Conservation (phyloP, 2,113 vertebrate genomes). For the Trochalopteron elliotii region DNA sequence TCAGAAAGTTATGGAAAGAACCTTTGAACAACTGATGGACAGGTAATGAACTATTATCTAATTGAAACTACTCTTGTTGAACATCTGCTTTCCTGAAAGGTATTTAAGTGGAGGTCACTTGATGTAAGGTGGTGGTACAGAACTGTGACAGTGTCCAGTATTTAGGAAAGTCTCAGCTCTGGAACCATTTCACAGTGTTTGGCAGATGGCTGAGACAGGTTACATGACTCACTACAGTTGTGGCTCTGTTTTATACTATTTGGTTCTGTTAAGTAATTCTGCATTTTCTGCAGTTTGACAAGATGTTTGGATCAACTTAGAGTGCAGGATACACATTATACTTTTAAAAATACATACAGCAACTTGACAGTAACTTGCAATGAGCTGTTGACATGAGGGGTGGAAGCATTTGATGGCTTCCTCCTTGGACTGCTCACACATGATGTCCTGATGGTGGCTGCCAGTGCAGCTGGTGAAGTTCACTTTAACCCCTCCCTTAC, state of each 20-base stretch:
- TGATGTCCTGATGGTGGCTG: background rate
- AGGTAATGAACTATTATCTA: constrained; percentile 75
- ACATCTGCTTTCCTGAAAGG: background rate
- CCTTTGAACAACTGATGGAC: constrained; percentile 87
- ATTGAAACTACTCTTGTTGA: background rate
- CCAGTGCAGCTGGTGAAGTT: background rate
- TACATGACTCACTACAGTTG: background rate
- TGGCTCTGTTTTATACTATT: background rate
- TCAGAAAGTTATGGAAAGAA: constrained; percentile 95
- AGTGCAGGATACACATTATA: background rate
- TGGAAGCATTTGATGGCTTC: background rate
- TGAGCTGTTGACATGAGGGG: background rate
- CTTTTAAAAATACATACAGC: background rate
- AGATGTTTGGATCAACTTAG: background rate
- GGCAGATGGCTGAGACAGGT: background rate
- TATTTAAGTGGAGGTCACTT: background rate
- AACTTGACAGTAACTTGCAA: background rate
- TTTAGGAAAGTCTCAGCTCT: background rate
- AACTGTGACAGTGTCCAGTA: background rate
- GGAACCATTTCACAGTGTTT: background rate
- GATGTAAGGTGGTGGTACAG: background rate
- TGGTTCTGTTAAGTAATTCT: background rate
- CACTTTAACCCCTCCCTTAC: background rate
- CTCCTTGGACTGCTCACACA: background rate
- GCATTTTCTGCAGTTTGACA: background rate